Base-by-base conservation (phyloP, 2,797 vertebrate genomes). In the Semaprochilodus insignis region DNA sequence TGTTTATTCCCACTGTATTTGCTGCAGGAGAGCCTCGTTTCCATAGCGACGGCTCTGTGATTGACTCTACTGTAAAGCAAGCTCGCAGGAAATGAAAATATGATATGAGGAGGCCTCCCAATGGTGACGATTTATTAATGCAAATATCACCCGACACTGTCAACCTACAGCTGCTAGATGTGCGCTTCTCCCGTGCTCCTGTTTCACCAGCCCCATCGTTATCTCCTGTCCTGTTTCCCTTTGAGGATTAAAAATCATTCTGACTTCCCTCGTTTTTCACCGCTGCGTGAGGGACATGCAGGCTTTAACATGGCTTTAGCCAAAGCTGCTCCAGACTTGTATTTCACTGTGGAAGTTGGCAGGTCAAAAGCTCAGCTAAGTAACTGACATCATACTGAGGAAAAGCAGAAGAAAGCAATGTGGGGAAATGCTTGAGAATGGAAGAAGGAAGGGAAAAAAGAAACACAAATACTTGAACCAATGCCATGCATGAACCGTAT, bases 31-130 rank as follows among this genome's bases (percentile, higher is more conserved):
- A 78, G 59, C 65, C 81, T 86, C 72, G 88, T 89, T 87, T 86
- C 86, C 86, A 87, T 89, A 85, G 88, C 48, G 48, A 89, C 86
- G 78, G 77, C 34, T 59, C 83, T 83, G 78, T n/a, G 34, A 83
- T 86, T 83, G 71, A 77, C 78, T 84, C 67, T 78, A 85, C 71
- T 74, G 70, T 85, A 85, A 88, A 81, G 72, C 66, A 85, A 83
- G 81, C 80, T 55, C 23, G 48, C 71, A 77, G 81, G 81, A 88
- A 83, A 86, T 86, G 75, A 86, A 85, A 85, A 81, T 55, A 31
- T 80, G 79, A 88, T 86, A 78, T 78, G 77, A 86, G 78, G 27
- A 71, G 67, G 71, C 77, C 57, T 85, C 59, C 71, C 78, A 81
- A 69, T 51, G 74, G 76, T 84, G 74, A 57, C 65, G n/a, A 78